A percentile compares a stretch with the other conserved stretches of the same genome.
Evolutionary conservation across 1,140 invertebrate species (phyloP).

Genomic region (Bombus picipes): DNA sequence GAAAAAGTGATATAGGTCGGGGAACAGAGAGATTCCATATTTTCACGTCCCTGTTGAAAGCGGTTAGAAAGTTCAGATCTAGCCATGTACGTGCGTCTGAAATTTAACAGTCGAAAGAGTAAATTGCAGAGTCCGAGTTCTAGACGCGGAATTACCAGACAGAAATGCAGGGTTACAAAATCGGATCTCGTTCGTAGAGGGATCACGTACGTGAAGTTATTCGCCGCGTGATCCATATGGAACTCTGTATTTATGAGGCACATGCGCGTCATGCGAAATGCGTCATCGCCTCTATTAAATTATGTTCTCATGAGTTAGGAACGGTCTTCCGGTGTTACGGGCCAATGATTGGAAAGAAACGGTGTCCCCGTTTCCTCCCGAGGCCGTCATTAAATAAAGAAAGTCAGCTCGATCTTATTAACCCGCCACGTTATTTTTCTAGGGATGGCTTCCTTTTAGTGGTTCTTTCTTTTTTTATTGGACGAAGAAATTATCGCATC

Average conservation of each 20-base stretch:
- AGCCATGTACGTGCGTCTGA: neutral
- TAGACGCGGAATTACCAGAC: neutral
- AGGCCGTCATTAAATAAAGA: neutral
- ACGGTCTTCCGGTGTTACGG: neutral
- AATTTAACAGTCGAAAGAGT: slow-evolving; percentile 21
- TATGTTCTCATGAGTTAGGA: neutral
- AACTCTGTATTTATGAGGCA: slow-evolving; percentile 23
- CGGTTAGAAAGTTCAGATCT: neutral
- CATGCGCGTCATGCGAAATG: slow-evolving; percentile 39
- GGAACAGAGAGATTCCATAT: neutral
- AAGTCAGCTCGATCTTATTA: neutral
- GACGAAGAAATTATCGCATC: neutral
- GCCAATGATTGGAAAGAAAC: slow-evolving; percentile 16
- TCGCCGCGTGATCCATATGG: slow-evolving; percentile 28
- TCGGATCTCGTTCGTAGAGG: slow-evolving; percentile 29
- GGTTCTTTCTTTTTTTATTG: neutral
- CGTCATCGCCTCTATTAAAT: slow-evolving; percentile 37
- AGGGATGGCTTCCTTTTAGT: neutral
- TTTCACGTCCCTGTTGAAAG: neutral
- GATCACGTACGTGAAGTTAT: slow-evolving; percentile 45
- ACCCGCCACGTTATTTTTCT: neutral
- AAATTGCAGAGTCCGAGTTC: neutral
- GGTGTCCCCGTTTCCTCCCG: too few species aligned
- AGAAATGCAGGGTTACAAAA: neutral
- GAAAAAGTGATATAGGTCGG: too few species aligned